Percentiles rank a stretch among this genome's conserved stretches.
phyloP scores from a whole-genome alignment of 2,888 invertebrate species.

The Himalopsyche kuldschensis region DNA sequence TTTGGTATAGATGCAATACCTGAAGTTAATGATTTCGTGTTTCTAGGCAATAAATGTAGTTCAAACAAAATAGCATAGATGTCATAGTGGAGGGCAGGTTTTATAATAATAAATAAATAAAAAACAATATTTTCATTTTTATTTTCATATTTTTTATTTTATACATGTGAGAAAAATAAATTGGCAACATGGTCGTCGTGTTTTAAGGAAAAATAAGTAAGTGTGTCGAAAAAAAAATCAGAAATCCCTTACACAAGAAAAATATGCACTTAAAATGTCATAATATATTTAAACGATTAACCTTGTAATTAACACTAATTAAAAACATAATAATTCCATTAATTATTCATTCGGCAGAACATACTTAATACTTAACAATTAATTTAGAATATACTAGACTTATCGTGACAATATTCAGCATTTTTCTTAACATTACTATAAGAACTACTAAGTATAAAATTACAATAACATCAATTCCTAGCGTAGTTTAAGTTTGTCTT shows the following conservation, averaged over 20 bases:
- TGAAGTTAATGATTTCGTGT: too few relatives aligned
- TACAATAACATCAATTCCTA: background rate
- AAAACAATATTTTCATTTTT: constrained; percentile 5
- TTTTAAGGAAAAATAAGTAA: constrained; percentile 9
- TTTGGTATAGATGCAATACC: too few relatives aligned
- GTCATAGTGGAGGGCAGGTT: too few relatives aligned
- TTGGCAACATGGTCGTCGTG: background rate
- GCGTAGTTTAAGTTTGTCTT: background rate
- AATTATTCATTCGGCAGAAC: background rate
- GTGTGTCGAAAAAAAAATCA: constrained; percentile 22
- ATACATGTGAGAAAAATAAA: constrained; percentile 8
- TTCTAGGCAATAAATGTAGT: too few relatives aligned
- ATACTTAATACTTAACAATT: background rate
- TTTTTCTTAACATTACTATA: background rate
- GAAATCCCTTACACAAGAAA: constrained; percentile 37
- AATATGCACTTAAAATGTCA: constrained; percentile 41
- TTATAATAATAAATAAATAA: too few relatives aligned
- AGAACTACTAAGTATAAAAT: background rate
- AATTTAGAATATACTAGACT: background rate
- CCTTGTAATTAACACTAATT: background rate
- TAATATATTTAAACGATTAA: constrained; percentile 36
- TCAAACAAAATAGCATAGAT: too few relatives aligned
- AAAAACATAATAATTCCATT: background rate
- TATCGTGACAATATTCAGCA: background rate
- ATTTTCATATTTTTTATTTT: constrained; percentile 29